Conservation (phyloP, 1,140 invertebrate genomes). For the Drosophila quadrilineata region DNA sequence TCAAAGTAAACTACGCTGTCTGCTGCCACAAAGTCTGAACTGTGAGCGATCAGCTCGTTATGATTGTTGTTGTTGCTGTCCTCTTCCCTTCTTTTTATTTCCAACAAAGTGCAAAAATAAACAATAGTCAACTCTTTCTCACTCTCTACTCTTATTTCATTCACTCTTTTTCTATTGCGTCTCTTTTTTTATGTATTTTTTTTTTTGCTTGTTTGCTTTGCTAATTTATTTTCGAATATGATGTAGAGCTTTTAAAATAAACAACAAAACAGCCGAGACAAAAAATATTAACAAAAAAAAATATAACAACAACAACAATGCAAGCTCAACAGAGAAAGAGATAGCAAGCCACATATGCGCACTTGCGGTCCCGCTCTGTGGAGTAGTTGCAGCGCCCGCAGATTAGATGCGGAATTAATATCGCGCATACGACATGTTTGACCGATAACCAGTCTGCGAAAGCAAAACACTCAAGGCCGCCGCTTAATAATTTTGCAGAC, state of each 20-base stretch:
- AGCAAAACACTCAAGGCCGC: conserved; percentile 37
- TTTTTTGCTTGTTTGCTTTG: conserved; percentile 66
- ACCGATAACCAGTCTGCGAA: conserved; percentile 48
- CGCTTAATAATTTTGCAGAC: conserved; percentile 24
- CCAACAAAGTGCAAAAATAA: conserved; percentile 75
- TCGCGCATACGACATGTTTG: conserved; percentile 50
- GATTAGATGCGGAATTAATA: conserved; percentile 30
- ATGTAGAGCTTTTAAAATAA: conserved; percentile 79
- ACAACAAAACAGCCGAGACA: conserved; percentile 42
- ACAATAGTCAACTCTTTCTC: conserved; percentile 50
- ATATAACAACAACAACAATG: neutral
- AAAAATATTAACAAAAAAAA: conserved; percentile 41
- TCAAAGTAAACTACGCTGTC: conserved; percentile 63
- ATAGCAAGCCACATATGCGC: neutral
- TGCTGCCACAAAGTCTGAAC: conserved; percentile 56
- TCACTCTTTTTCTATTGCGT: conserved; percentile 30
- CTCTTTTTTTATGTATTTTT: conserved; percentile 6
- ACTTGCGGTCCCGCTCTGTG: neutral
- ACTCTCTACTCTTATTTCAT: conserved; percentile 3
- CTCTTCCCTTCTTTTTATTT: conserved; percentile 38
- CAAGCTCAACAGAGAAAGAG: neutral
- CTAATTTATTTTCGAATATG: conserved; percentile 78
- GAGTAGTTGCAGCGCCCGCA: neutral
- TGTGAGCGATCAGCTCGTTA: conserved; percentile 55
- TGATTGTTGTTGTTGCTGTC: conserved; percentile 41